phyloP scores from a whole-genome alignment of 2,797 vertebrate genomes.

The Lacerta agilis region DNA sequence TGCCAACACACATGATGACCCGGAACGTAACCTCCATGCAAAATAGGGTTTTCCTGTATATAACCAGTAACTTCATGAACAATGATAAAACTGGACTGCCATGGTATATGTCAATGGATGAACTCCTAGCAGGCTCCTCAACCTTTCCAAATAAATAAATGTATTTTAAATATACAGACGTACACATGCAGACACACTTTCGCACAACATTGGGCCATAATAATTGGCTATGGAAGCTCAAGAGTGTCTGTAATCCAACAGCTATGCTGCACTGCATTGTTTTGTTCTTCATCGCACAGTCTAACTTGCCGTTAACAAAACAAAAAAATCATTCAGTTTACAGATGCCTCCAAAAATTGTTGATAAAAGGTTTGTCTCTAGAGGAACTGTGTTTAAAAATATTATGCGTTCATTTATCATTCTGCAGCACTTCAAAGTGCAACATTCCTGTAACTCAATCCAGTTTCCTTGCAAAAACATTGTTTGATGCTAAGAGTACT shows the following conservation, averaged over 20 bases:
- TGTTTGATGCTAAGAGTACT: constrained; percentile 48
- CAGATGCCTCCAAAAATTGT: constrained; percentile 40
- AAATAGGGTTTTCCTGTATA: neutral
- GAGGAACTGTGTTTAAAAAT: constrained; percentile 57
- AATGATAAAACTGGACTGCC: neutral
- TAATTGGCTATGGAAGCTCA: neutral
- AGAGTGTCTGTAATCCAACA: neutral
- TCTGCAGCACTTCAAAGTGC: constrained; percentile 43
- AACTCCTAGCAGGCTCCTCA: neutral
- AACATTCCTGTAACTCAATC: constrained; percentile 57
- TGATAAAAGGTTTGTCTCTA: constrained; percentile 46
- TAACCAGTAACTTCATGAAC: neutral
- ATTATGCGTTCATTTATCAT: constrained; percentile 55
- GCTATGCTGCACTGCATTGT: neutral
- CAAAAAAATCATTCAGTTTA: constrained; percentile 21
- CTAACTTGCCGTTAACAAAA: neutral
- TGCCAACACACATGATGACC: no score
- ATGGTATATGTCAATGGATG: neutral
- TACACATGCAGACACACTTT: neutral
- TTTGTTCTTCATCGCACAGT: constrained; percentile 24
- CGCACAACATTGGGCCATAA: neutral
- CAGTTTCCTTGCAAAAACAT: constrained; percentile 60
- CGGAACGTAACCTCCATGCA: no score
- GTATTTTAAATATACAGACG: no score
- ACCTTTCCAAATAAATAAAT: neutral